Conservation (phyloP, 2,113 vertebrate species). For the Dryoscopus gambensis region DNA sequence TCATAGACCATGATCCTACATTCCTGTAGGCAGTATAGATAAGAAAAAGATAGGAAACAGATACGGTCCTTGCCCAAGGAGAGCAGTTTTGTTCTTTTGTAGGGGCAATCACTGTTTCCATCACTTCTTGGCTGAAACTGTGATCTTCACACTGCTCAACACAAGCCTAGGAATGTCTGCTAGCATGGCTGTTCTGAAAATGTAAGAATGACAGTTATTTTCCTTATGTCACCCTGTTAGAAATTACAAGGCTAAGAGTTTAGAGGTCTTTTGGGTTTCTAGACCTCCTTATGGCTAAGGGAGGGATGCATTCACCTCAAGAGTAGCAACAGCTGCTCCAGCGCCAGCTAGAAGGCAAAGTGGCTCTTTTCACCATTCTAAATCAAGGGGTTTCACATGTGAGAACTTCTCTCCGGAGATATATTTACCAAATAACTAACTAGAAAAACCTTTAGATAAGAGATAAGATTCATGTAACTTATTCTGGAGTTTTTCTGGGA, state of each 20-base stretch:
- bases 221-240: background rate
- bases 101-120: background rate
- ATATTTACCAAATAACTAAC: background rate
- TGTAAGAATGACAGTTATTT: background rate
- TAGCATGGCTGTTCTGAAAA: background rate
- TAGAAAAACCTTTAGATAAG: background rate
- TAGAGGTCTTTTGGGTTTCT: background rate
- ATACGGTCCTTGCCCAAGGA: background rate
- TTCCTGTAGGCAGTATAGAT: background rate
- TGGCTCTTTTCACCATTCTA: background rate
- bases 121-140: background rate
- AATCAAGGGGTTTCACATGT: fast-evolving
- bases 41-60: background rate
- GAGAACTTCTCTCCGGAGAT: background rate
- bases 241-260: background rate
- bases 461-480: background rate
- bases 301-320: background rate
- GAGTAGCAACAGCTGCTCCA: background rate
- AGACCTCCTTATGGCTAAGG: background rate
- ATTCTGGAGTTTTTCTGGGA: background rate
- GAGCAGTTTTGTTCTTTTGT: background rate
- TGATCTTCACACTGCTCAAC: background rate
- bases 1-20: background rate
- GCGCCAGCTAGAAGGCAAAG: background rate
- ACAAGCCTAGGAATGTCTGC: background rate